phyloP scores from a whole-genome alignment of 2,797 vertebrate genomes.

The Malurus splendens region DNA sequence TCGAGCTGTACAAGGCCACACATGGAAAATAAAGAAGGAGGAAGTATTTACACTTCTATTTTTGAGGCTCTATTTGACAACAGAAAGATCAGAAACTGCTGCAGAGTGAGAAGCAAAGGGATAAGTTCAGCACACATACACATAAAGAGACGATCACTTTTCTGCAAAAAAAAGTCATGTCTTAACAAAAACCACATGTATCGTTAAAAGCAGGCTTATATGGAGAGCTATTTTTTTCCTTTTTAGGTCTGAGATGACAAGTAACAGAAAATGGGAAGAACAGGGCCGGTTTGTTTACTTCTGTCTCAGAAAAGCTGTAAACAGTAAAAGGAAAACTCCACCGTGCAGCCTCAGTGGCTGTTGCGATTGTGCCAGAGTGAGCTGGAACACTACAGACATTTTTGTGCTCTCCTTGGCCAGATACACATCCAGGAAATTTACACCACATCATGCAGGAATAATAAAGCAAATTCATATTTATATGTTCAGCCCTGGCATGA shows the following conservation, averaged over 20 bases:
- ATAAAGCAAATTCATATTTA: neutral
- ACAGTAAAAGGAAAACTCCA: neutral
- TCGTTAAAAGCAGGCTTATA: neutral
- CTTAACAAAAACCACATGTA: conserved; percentile 4
- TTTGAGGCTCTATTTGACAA: neutral
- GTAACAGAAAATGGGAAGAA: neutral
- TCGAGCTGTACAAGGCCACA: conserved; percentile 76
- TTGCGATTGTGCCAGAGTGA: accelerated
- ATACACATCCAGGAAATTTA: conserved; percentile 5
- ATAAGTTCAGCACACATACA: neutral
- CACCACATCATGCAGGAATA: neutral
- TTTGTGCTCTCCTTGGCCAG: neutral
- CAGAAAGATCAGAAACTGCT: neutral
- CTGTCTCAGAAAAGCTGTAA: neutral
- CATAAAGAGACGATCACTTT: neutral
- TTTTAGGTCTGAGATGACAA: neutral
- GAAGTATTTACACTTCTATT: neutral
- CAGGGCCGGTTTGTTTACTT: conserved; percentile 1
- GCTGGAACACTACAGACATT: neutral
- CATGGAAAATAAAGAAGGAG: conserved; percentile 4
- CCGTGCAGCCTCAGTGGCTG: accelerated
- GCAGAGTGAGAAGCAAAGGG: neutral
- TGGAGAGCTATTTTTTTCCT: neutral
- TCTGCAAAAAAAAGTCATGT: neutral
- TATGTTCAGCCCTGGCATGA: neutral